Evolutionary conservation across 2,113 vertebrate species (phyloP), one percentile per base, ranked within the genome.

Genomic region (Cepphus grylle): DNA sequence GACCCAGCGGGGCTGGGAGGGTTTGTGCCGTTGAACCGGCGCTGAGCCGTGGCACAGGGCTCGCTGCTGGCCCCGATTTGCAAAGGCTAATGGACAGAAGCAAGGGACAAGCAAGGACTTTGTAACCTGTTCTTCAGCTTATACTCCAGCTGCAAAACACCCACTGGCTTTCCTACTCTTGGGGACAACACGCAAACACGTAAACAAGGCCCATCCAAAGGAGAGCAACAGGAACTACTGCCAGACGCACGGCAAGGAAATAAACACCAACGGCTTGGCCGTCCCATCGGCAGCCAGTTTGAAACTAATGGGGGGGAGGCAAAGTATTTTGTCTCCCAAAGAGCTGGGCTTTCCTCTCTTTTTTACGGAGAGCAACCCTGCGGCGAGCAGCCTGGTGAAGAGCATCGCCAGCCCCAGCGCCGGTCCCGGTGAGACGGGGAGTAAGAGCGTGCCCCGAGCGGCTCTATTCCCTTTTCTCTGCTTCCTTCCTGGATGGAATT

Each of bases 401-500:
- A 8, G 9, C 81, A n/a, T 3, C 11, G 29, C 84, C 71, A 26
- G 42, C 56, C 62, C 20, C 25, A 14, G 90, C 3, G 30, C 71
- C 3, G 55, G 4, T 30, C 58, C 22, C 0, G 0, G 6, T 2
- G 52, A 38, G 53, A 30, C 20, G 52, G 26, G 77, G 69, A 45
- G 20, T 81, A 23, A 42, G 89, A 85, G 63, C 4, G 0, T 67
- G 67, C 89, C 88, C 69, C 2, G 63, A 78, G 86, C 88, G 40
- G 38, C 63, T 82, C 66, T 34, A 17, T 47, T 92, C 82, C 88
- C 82, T 66, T 47, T 59, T 47, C 86, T 71, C 49, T 20, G 61
- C 80, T 85, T 93, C 95, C 87, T 94, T 97, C 96, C 97, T 67
- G 94, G n/a, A 69, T 81, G 74, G 87, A 81, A 70, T 94, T 56